Evolutionary conservation across 2,113 vertebrate species (phyloP).

Genomic region (Genyomyrus donnyi): DNA sequence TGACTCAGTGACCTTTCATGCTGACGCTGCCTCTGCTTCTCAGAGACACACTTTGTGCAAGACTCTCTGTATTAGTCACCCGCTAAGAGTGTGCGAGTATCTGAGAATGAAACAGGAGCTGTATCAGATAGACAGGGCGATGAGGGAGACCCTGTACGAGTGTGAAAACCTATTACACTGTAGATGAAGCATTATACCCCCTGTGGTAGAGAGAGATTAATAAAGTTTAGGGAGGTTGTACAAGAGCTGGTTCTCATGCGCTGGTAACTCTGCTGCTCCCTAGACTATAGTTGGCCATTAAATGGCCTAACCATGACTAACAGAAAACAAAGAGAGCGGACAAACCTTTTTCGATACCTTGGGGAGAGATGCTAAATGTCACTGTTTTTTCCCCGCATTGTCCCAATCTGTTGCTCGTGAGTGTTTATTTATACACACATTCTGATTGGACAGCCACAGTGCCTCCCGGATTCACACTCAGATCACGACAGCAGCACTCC

Average conservation of each 20-base stretch:
- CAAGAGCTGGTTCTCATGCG: not conserved
- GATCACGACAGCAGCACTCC: not conserved
- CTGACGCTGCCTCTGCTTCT: not conserved
- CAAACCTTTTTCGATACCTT: not conserved
- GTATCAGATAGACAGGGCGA: not conserved
- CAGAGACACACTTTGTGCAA: not conserved
- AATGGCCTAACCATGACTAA: not conserved
- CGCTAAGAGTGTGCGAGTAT: not conserved
- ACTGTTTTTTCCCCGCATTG: not conserved
- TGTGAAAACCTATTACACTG: not conserved
- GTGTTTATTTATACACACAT: not conserved
- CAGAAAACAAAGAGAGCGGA: not conserved
- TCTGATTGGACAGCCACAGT: not conserved
- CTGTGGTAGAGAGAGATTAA: not conserved
- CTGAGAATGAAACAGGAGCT: not conserved
- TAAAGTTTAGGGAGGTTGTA: not conserved
- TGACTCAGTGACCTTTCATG: not conserved
- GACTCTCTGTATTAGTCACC: not conserved
- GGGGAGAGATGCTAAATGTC: not conserved
- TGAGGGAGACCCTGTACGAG: not conserved
- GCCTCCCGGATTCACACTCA: not conserved
- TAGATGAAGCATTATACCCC: not conserved
- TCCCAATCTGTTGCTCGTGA: not conserved
- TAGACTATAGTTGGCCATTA: not conserved
- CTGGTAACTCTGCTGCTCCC: not conserved